Percentiles rank a stretch among this genome's conserved stretches.
phyloP scores from a whole-genome alignment of 2,797 vertebrate genomes.

The Amblyraja radiata region DNA sequence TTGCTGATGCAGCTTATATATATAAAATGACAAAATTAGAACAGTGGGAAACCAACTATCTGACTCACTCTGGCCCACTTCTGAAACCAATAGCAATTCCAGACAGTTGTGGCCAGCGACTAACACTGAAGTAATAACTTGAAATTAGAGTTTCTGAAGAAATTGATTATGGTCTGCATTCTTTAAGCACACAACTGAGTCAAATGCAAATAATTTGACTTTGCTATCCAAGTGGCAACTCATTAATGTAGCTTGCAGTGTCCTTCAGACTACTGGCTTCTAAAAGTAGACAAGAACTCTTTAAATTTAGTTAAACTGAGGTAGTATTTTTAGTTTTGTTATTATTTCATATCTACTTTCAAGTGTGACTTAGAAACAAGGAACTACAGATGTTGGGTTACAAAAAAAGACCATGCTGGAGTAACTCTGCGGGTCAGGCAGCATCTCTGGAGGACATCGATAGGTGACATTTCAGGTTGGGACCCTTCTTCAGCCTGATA shows the following conservation, averaged over 20 bases:
- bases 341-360: background rate
- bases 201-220: background rate
- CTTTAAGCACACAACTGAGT: background rate
- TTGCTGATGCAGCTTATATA: background rate
- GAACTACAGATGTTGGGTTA: no score
- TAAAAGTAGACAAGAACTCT: background rate
- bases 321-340: background rate
- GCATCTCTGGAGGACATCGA: no score
- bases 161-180: background rate
- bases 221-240: background rate
- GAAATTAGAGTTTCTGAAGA: background rate
- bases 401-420: no score
- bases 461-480: no score
- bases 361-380: background rate
- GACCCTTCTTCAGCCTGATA: no score
- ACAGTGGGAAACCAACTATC: background rate
- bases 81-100: background rate
- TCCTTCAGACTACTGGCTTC: background rate
- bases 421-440: no score
- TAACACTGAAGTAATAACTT: background rate
- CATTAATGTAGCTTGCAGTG: background rate
- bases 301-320: background rate
- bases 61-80: background rate
- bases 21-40: background rate
- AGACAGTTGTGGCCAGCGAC: background rate